phyloP scores from a whole-genome alignment of 2,797 vertebrate genomes.

The Pangasius djambal region DNA sequence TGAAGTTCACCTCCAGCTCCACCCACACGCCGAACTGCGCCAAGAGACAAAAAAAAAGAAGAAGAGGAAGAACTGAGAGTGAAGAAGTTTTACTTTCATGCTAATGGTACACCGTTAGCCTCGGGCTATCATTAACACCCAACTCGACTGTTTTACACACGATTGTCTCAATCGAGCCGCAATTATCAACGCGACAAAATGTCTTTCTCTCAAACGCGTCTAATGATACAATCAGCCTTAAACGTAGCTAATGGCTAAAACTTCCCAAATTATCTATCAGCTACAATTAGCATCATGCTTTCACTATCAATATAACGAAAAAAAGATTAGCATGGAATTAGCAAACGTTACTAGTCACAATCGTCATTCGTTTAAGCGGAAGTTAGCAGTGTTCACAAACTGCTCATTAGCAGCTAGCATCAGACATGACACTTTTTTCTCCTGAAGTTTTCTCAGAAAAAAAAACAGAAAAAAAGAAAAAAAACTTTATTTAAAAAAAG shows the following conservation, averaged over 20 bases:
- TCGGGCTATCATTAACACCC: background rate
- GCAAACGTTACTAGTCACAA: background rate
- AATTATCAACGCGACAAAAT: background rate
- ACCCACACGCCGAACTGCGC: background rate
- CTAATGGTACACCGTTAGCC: background rate
- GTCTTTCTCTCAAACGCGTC: background rate
- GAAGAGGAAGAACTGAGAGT: background rate
- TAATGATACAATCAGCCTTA: background rate
- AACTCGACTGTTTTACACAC: background rate
- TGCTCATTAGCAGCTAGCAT: background rate
- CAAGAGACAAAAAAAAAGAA: background rate
- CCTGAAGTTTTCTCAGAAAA: background rate
- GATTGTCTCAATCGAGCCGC: background rate
- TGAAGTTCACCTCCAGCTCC: background rate
- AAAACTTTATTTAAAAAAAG: background rate
- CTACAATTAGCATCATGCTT: background rate
- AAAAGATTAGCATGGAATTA: background rate
- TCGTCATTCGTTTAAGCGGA: background rate
- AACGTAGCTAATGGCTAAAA: background rate
- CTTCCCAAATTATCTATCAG: background rate
- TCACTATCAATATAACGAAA: background rate
- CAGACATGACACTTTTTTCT: background rate
- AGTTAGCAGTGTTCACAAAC: background rate
- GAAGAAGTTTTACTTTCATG: background rate
- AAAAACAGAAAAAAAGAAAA: background rate